Evolutionary conservation across 2,113 vertebrate genomes (phyloP), one percentile per base, ranked within the genome.

Genomic region (Etheostoma cragini): DNA sequence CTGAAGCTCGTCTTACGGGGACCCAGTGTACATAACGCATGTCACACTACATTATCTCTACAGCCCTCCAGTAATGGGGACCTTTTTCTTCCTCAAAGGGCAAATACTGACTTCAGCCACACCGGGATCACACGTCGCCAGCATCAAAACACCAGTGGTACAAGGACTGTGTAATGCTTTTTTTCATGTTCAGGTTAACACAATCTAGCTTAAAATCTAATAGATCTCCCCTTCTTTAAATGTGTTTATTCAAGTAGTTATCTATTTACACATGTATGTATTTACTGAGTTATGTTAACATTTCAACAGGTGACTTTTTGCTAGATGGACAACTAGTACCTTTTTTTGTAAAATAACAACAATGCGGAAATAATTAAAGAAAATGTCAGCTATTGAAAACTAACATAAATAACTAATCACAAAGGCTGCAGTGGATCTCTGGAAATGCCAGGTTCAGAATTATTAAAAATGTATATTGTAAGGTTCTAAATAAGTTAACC

Each of bases 21-120:
- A 93, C 93, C 94, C 56, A 79, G 93, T 94, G 93, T 95, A 95
- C 90, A 95, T 95, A 95, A 95, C 87, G 92, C 91, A 87, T 95
- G 95, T 96, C 96, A 95, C 93, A 95, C 94, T 94, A 95, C 94
- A 95, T 96, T 96, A 96, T 96, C 96, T 95, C 93, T 91, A 94
- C 94, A 93, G 94, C 95, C 94, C 92, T 91, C 88, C 90, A 91
- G 83, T 95, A 95, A 95, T 94, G 88, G 92, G 93, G 91, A 94
- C 94, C 93, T 92, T 87, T 92, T 85, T 88, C 85, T 86, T 84
- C 91, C 86, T 93, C 90, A 92, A 94, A 94, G 94, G 93, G 91
- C 92, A 94, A 87, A 60, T 57, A n/a, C 88, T 71, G 84, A 92
- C 82, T 90, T 84, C 79, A 87, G 57, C 64, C 88, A 89, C 82